Base-by-base conservation (phyloP, 1,140 invertebrate species). In the Papilio machaon region DNA sequence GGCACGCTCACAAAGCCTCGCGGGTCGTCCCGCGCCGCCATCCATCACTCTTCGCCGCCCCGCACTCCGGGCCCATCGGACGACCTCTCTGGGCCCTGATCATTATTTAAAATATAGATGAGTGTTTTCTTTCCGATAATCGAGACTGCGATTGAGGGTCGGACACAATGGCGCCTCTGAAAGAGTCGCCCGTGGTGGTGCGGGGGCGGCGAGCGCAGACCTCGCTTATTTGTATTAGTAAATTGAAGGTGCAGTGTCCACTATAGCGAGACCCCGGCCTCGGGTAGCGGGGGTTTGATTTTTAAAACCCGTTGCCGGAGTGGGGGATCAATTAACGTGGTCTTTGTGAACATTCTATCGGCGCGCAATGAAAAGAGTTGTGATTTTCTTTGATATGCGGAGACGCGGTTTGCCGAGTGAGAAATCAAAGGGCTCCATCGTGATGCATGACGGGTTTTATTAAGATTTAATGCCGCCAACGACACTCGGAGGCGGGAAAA, bases 91-190 rank as follows among this genome's bases (percentile, higher is more conserved):
- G 84, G 58, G 80, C 88, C 89, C 84, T 90, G 91, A 93, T 94
- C 92, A 92, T 94, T 94, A 92, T 94, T 94, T 93, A 93, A 94
- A 94, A 94, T 93, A 94, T 93, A 93, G 90, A 94, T 92, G 91
- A 91, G 93, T 94, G 92, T 94, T 94, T 94, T 94, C 93, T 93
- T 94, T 93, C 86, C 92, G 91, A 94, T 94, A 94, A 94, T 94
- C 93, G 92, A 91, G 93, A 89, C 89, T 85, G 84, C 88, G 92
- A 92, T 94, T 90, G 92, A 91, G 93, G 93, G 93, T 90, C 82
- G 85, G 84, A 87, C 84, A 94, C 93, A 94, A 94, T 93, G 84
- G 89, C 82, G 80, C 85, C 87, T 89, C 85, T 91, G 84, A 93
- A 90, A 90, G 86, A 87, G 88, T 91, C 87, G 90, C 88, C 87